Evolutionary conservation across 2,113 vertebrate genomes (phyloP), one percentile per base, ranked within the genome.

Genomic region (Nothobranchius kuhntae): DNA sequence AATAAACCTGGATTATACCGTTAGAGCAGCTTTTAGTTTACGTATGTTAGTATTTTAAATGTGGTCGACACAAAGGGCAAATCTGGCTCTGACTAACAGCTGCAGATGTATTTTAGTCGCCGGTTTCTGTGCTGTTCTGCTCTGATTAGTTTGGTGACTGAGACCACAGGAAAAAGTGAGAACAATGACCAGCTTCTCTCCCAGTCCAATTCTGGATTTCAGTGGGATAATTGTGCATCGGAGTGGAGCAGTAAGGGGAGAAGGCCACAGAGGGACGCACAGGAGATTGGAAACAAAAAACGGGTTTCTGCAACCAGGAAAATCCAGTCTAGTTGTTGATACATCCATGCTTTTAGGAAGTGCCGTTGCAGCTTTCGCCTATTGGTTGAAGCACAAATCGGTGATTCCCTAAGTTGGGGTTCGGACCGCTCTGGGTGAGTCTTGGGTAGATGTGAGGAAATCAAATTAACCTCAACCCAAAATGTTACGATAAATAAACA

Each of bases 161-260:
- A 42, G 36, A 70, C 79, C 75, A 80, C 78, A 77, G 81, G 69
- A 78, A 80, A 76, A 65, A 47, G 9, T 54, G 72, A 65, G 71
- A 90, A 90, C 78, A 91, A 90, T 71, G 80, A 77, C 51, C 1
- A 44, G 60, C 61, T 74, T 83, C 71, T 83, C 73, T 57, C 71
- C 56, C 76, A 55, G 62, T 80, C 69, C 64, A 60, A 71, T 51
- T 62, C 59, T 71, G 62, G 70, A 67, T 75, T 84, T 73, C 52
- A 52, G 14, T 66, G 68, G 80, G 76, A 81, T 76, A 83, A 81
- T 47, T 65, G 72, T 79, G 68, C 75, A 85, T 61, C 71, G 69
- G 69, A 76, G 65, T 80, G 80, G 55, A 50, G 70, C 30, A 3
- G 71, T 61, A 56, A 65, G 52, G 38, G 56, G 55, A 56, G 14